Base-by-base conservation (phyloP, 2,888 invertebrate species). In the Frankliniella fusca region DNA sequence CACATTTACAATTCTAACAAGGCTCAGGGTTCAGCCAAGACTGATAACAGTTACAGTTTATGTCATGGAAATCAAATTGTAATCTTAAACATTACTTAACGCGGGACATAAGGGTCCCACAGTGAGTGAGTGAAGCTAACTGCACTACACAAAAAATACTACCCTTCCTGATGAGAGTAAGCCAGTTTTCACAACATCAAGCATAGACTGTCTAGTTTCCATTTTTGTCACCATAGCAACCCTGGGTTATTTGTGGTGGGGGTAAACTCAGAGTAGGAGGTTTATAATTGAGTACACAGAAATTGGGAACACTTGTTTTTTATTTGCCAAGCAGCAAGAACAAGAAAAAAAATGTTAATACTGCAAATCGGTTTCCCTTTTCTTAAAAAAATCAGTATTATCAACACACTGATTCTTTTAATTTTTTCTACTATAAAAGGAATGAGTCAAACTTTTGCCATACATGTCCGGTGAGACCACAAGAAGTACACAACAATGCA, bases 361-460 rank as follows among this genome's bases (percentile, higher is more conserved):
- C 70, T 76, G 70, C 70, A 70, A 70, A 23, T 76, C 27, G 23
- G 23, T 76, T 76, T 76, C 70, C 70, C 27, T 23, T 76, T 76
- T 23, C 9, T 12, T 76, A 76, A 76, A 76, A 76, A 10, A 27
- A 76, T 61, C 70, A 76, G 70, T 61, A 18, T 76, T 27, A 12
- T 20, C 54, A 54, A 54, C 3, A 3, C 12, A 54, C 54, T 54
- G 70, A 12, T 76, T 76, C 23, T 27, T 76, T 27, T 27, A 10
- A 76, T 76, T n/a, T 76, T 27, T 76, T 76, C 1, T 76, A 76
- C 23, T 20, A 76, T 76, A 76, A 76, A 76, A 76, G 70, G 70
- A 76, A 76, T 76, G 70, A 76, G 27, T 76, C 27, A 27, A 20
- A 61, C 18, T 27, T 23, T 76, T 23, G 70, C 70, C 70, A 76